Evolutionary conservation across 2,113 vertebrate genomes (phyloP).

Genomic region (Bos javanicus): DNA sequence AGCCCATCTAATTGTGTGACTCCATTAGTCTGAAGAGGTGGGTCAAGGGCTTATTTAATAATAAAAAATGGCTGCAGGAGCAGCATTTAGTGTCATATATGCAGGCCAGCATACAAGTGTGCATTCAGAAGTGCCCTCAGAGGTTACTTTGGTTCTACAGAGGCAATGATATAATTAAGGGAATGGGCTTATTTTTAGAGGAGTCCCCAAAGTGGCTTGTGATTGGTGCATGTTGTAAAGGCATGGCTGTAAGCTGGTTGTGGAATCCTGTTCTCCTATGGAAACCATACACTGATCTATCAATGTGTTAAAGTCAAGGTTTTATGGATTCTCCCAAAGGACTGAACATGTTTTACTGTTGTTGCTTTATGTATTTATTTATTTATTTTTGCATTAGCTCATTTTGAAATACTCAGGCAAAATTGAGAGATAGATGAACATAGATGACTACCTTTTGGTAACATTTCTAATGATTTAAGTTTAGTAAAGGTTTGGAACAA

Average conservation of each 20-base stretch:
- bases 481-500: background rate
- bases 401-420: background rate
- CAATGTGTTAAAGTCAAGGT: background rate
- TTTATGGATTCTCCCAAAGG: background rate
- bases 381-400: background rate
- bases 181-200: conserved; percentile 30
- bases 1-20: background rate
- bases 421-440: background rate
- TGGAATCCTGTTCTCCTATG: background rate
- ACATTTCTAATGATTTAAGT: background rate
- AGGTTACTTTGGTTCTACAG: background rate
- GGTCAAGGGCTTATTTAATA: background rate
- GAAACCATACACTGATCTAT: background rate
- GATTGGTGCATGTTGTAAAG: background rate
- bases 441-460: background rate
- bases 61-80: background rate
- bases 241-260: background rate
- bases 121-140: background rate
- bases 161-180: background rate
- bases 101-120: background rate
- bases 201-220: background rate
- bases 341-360: background rate
- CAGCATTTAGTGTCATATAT: background rate
- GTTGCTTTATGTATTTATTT: background rate
- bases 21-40: background rate